Evolutionary conservation across 2,888 invertebrate species (phyloP).

Genomic region (Dinocampus coccinellae): DNA sequence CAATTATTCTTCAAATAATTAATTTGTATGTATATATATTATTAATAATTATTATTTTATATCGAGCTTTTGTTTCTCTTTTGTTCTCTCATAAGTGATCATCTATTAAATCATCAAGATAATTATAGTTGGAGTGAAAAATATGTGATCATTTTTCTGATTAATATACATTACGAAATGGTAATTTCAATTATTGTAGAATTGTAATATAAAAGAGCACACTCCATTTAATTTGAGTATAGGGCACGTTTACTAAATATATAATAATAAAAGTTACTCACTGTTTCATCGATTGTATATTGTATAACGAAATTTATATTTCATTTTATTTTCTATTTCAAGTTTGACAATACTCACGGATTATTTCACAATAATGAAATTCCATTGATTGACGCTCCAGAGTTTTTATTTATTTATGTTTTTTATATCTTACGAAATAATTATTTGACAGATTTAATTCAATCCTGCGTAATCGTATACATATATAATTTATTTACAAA

Average conservation of each 20-base stretch:
- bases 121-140: too few species aligned
- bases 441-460: neutral
- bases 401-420: neutral
- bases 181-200: neutral
- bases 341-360: constrained; percentile 29
- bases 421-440: constrained; percentile 27
- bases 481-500: neutral
- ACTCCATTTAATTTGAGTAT: neutral
- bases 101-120: too few species aligned
- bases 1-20: too few species aligned
- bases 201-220: neutral
- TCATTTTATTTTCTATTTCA: neutral
- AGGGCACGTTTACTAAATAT: neutral
- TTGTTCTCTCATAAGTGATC: too few species aligned
- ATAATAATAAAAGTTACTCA: neutral
- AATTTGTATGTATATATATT: too few species aligned
- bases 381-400: constrained; percentile 8
- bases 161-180: neutral
- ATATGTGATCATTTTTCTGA: too few species aligned
- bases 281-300: constrained; percentile 8
- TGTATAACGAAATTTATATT: constrained; percentile 27
- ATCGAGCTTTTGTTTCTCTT: too few species aligned
- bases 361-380: constrained; percentile 27
- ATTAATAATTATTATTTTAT: too few species aligned
- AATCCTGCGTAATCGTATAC: constrained; percentile 24